Percentiles rank a stretch among this genome's conserved stretches.
Conservation (phyloP, 2,113 vertebrate species). For the Pitta sordida region DNA sequence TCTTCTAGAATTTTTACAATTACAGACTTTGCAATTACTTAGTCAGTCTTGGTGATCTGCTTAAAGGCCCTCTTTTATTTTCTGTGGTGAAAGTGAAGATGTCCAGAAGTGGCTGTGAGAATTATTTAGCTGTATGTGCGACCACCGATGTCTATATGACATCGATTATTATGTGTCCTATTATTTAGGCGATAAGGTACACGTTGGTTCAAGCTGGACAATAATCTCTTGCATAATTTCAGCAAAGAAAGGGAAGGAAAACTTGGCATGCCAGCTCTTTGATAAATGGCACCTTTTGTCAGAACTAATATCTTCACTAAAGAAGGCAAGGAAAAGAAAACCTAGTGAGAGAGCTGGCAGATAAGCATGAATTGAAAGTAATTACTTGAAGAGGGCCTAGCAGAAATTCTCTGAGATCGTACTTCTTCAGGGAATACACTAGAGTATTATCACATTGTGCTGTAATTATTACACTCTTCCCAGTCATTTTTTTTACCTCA, state of each 20-base stretch:
- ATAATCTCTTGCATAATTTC: slow-evolving; percentile 50
- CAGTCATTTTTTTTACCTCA: background rate
- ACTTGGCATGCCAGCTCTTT: background rate
- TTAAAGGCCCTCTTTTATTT: background rate
- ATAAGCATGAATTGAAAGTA: slow-evolving; percentile 65
- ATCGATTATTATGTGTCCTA: slow-evolving; percentile 2
- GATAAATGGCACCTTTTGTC: slow-evolving; percentile 66
- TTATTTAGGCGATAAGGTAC: slow-evolving; percentile 41
- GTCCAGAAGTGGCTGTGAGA: slow-evolving; percentile 1
- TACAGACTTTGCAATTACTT: background rate
- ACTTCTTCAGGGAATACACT: slow-evolving; percentile 44
- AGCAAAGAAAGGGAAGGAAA: background rate
- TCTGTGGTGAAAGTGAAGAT: slow-evolving; percentile 9
- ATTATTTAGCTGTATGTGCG: background rate
- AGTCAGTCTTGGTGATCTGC: background rate
- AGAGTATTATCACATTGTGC: slow-evolving; percentile 30
- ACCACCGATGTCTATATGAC: slow-evolving; percentile 16
- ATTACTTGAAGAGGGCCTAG: slow-evolving; percentile 52
- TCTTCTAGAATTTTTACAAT: background rate
- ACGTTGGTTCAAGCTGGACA: background rate
- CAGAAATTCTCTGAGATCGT: slow-evolving; percentile 58
- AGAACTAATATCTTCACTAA: slow-evolving; percentile 46
- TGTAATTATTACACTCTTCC: slow-evolving; percentile 51
- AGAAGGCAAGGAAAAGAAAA: slow-evolving; percentile 8
- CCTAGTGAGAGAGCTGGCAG: slow-evolving; percentile 37